Percentiles rank a stretch among this genome's conserved stretches.
Evolutionary conservation across 2,888 invertebrate genomes (phyloP).

Genomic region (Anagyrus pseudococci): DNA sequence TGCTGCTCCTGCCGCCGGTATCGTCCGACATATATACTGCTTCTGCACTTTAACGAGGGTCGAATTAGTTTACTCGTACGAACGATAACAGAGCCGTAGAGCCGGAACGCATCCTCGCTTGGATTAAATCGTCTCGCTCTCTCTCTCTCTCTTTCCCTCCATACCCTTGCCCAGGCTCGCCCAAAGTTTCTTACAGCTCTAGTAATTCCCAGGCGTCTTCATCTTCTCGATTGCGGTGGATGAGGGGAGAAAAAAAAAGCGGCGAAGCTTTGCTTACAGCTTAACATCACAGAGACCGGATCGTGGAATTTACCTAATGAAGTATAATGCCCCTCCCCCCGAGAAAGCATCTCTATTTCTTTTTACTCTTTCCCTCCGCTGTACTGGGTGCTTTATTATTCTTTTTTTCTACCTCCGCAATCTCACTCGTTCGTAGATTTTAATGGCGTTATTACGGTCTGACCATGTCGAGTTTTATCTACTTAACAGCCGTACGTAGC

Average conservation of each 20-base stretch:
- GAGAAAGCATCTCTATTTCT: too few relatives aligned
- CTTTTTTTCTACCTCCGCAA: too few relatives aligned
- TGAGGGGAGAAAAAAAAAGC: conserved; percentile 1
- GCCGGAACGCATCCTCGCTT: conserved; percentile 26
- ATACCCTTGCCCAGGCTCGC: background rate
- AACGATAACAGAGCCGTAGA: conserved; percentile 33
- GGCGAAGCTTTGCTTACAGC: too few relatives aligned
- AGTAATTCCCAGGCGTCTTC: conserved; percentile 12
- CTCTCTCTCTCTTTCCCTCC: background rate
- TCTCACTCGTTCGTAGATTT: too few relatives aligned
- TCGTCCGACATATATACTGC: conserved; percentile 8
- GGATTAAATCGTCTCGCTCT: conserved; percentile 31
- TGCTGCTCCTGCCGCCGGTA: background rate
- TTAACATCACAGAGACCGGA: too few relatives aligned
- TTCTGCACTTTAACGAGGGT: conserved; percentile 35
- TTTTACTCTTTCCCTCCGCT: too few relatives aligned
- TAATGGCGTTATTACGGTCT: too few relatives aligned
- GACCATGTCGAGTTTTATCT: background rate
- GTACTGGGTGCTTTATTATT: too few relatives aligned
- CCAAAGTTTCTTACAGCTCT: conserved; percentile 11
- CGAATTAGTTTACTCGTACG: conserved; percentile 36
- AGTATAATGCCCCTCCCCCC: too few relatives aligned
- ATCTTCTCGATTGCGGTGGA: conserved; percentile 15
- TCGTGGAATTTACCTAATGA: too few relatives aligned
- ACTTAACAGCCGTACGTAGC: background rate